Evolutionary conservation across 2,797 vertebrate genomes (phyloP).

Genomic region (Lemur catta): DNA sequence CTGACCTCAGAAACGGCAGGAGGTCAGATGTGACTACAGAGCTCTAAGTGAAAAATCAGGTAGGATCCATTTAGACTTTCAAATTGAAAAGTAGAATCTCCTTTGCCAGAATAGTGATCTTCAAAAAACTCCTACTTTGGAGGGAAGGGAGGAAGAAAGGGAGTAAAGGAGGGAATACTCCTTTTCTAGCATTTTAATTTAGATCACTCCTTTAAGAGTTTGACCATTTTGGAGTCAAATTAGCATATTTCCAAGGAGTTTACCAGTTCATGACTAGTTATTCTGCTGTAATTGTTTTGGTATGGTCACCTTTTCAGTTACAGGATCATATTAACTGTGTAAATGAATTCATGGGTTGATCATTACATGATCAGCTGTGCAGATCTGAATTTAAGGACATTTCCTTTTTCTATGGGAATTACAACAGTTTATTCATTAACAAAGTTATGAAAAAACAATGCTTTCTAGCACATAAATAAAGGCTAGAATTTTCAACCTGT

Average conservation of each 20-base stretch:
- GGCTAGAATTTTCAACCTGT: background rate
- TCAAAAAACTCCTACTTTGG: background rate
- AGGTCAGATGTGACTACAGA: constrained; percentile 45
- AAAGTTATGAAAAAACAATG: background rate
- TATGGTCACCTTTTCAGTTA: background rate
- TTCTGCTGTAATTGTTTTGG: background rate
- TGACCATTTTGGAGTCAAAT: background rate
- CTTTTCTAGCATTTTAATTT: background rate
- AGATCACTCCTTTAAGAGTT: background rate
- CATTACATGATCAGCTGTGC: background rate
- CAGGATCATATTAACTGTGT: background rate
- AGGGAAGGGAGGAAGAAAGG: background rate
- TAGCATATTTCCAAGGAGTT: background rate
- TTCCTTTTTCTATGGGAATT: background rate
- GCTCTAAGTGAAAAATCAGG: constrained; percentile 40
- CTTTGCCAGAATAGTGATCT: background rate
- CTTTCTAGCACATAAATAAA: background rate
- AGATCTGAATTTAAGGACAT: background rate
- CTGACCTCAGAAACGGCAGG: constrained; percentile 58
- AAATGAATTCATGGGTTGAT: background rate
- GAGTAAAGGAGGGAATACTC: background rate
- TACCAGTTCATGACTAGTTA: background rate
- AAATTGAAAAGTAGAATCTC: constrained; percentile 19
- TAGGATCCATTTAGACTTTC: background rate
- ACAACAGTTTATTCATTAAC: background rate